A percentile compares a stretch with the other conserved stretches of the same genome.
These are phyloP conservation scores for Plebejus melissa DNA, from an alignment of 2,888 invertebrate species.

Conservation along the genomic window DNA sequence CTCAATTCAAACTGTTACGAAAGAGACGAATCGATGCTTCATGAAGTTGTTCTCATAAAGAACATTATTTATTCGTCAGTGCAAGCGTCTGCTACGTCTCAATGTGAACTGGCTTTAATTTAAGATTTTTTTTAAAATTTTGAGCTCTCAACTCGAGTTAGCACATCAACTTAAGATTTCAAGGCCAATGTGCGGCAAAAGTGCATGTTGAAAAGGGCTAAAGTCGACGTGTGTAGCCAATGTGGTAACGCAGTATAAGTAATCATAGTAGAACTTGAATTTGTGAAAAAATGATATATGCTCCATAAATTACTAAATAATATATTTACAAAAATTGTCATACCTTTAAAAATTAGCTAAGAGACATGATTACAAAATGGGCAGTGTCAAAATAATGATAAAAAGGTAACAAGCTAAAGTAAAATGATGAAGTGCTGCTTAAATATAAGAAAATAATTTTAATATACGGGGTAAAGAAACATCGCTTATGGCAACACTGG, in stretches of 20 bases:
- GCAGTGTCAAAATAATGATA: constrained; percentile 26
- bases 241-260: background rate
- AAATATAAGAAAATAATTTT: background rate
- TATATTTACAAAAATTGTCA: constrained; percentile 70
- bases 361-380: constrained; percentile 3
- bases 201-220: background rate
- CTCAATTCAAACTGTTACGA: constrained; percentile 9
- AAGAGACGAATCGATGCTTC: constrained; percentile 3
- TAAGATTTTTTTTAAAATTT: background rate
- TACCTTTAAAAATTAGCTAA: constrained; percentile 31
- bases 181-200: background rate
- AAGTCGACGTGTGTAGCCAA: background rate
- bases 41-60: background rate
- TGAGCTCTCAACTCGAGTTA: background rate
- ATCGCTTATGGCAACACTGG: constrained; percentile 6
- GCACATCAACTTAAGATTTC: background rate
- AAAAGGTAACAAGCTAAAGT: constrained; percentile 21
- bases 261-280: constrained; percentile 4
- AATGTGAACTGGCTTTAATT: constrained; percentile 4
- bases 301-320: constrained; percentile 45
- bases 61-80: background rate
- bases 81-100: constrained; percentile 1
- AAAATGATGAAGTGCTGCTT: background rate
- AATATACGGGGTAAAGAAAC: constrained; percentile 13
- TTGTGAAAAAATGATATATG: constrained; percentile 8